Percentiles rank a stretch among this genome's conserved stretches.
Conservation (phyloP, 2,888 invertebrate genomes). For the Cecidostiba fungosa region DNA sequence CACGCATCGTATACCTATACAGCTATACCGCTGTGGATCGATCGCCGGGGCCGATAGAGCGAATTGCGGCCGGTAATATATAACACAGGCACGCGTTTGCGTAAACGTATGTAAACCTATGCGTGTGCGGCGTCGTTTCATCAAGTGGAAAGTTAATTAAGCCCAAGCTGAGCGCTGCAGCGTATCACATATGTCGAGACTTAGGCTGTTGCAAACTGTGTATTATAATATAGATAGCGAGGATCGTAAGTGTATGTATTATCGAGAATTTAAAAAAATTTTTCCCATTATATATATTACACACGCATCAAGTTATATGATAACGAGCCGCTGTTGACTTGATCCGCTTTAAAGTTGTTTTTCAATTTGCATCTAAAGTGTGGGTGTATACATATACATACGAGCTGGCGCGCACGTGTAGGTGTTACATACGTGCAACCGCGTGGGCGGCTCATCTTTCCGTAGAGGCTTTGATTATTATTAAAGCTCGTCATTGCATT, state of each 20-base stretch:
- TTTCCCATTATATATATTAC: too few species aligned
- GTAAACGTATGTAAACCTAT: not conserved
- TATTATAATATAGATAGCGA: too few species aligned
- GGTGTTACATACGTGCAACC: not conserved
- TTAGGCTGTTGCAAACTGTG: too few species aligned
- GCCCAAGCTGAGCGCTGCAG: not conserved
- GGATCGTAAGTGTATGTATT: not conserved
- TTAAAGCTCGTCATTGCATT: not conserved
- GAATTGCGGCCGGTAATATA: conserved; percentile 19
- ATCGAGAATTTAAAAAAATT: not conserved
- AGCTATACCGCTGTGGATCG: not conserved
- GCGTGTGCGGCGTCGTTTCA: conserved; percentile 26
- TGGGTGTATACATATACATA: not conserved
- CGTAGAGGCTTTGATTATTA: not conserved
- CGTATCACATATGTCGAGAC: not conserved
- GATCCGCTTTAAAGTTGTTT: not conserved
- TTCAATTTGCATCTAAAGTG: not conserved
- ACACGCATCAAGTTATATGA: too few species aligned
- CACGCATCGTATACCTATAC: not conserved
- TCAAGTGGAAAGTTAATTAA: conserved; percentile 54
- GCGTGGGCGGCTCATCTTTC: conserved; percentile 10
- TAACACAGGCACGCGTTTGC: not conserved
- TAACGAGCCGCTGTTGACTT: not conserved
- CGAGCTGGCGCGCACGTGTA: not conserved
- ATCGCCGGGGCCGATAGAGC: not conserved